Percentiles rank a stretch among this genome's conserved stretches.
Conservation (phyloP, 2,888 invertebrate genomes). For the Cheilosia grossa region DNA sequence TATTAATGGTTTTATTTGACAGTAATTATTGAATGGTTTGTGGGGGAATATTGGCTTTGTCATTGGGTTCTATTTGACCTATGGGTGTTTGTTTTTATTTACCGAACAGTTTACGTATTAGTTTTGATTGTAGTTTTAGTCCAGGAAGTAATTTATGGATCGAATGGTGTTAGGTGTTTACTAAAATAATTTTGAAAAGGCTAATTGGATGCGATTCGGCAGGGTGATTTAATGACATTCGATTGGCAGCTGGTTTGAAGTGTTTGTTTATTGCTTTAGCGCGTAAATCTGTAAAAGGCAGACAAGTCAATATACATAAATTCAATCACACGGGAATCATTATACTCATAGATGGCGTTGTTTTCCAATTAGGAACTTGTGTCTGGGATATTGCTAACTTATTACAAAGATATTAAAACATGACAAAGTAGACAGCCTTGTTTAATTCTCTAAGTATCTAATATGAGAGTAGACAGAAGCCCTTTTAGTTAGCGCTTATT, state of each 20-base stretch:
- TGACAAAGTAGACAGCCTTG: no score
- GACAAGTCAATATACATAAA: neutral
- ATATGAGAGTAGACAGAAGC: no score
- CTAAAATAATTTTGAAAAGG: neutral
- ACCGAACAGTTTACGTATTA: neutral
- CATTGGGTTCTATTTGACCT: neutral
- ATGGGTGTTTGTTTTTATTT: neutral
- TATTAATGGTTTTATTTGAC: constrained; percentile 3
- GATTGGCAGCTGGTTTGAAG: neutral
- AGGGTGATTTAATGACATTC: neutral
- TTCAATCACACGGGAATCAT: no score
- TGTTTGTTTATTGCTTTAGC: neutral
- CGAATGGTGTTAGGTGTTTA: neutral
- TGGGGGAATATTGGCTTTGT: neutral
- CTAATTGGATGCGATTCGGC: neutral
- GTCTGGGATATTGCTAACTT: no score
- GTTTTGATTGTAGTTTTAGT: neutral
- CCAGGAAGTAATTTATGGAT: neutral
- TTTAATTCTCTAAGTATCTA: no score
- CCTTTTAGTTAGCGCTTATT: no score
- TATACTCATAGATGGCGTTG: no score
- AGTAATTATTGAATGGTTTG: neutral
- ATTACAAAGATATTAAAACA: no score
- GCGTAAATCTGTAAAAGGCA: no score
- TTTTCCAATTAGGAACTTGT: no score